Percentiles rank a stretch among this genome's conserved stretches.
Evolutionary conservation across 1,140 invertebrate species (phyloP).

Genomic region (Drosophila funebris): DNA sequence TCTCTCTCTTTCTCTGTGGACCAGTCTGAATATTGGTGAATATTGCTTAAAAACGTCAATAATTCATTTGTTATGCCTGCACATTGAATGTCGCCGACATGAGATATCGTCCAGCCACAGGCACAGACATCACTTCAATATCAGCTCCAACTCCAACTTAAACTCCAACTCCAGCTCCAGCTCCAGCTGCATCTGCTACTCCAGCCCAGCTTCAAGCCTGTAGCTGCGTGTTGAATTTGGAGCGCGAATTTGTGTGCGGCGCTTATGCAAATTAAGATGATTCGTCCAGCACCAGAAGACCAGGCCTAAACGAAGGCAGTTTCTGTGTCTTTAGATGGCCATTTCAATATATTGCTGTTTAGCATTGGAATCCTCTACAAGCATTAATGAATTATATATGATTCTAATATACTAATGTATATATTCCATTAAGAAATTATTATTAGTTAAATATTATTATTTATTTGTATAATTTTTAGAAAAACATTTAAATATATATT

Average conservation of each 20-base stretch:
- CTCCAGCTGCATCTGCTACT: neutral
- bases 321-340: neutral
- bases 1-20: neutral
- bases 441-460: too few species aligned
- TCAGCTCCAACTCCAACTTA: constrained; percentile 1
- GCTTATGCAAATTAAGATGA: constrained; percentile 78
- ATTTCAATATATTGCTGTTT: too few species aligned
- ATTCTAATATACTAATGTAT: too few species aligned
- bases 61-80: constrained; percentile 84
- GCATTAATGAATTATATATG: too few species aligned
- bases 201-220: neutral
- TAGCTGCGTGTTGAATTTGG: constrained; percentile 72
- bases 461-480: too few species aligned
- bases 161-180: neutral
- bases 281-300: constrained; percentile 6
- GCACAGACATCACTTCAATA: neutral
- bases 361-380: too few species aligned
- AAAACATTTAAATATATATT: too few species aligned
- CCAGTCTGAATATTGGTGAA: constrained; percentile 71
- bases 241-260: constrained; percentile 68
- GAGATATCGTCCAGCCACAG: constrained; percentile 65
- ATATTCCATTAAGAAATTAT: too few species aligned
- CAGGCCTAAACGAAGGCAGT: neutral
- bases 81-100: constrained; percentile 76
- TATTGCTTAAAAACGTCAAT: constrained; percentile 84